Percentiles rank a stretch among this genome's conserved stretches.
phyloP scores from a whole-genome alignment of 2,888 invertebrate species.

The Copidosoma aretas region DNA sequence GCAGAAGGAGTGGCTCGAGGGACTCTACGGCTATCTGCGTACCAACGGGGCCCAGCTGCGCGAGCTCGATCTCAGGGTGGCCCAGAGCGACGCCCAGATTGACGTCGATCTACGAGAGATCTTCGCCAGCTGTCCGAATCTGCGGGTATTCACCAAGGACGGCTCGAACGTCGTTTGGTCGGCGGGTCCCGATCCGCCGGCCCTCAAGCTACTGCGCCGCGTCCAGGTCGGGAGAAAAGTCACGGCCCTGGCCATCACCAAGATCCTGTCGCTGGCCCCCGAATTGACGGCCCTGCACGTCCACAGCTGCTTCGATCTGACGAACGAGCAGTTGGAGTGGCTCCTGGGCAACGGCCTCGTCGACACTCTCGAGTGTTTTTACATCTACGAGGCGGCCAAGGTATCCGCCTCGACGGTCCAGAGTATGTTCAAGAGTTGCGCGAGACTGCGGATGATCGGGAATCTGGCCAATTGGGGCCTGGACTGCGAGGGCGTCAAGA shows the following conservation, averaged over 20 bases:
- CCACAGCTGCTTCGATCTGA: constrained; percentile 60
- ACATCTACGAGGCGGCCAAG: constrained; percentile 60
- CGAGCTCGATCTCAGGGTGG: constrained; percentile 57
- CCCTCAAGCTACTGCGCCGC: constrained; percentile 50
- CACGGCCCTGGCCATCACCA: constrained; percentile 54
- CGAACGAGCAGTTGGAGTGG: constrained; percentile 56
- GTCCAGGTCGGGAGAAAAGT: constrained; percentile 59
- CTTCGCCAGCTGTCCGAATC: constrained; percentile 55
- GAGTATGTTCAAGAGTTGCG: constrained; percentile 56
- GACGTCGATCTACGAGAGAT: constrained; percentile 57
- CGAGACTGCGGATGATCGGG: constrained; percentile 57
- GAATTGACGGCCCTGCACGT: constrained; percentile 57
- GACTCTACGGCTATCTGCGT: constrained; percentile 58
- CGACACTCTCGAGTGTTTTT: constrained; percentile 59
- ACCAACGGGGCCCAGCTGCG: constrained; percentile 55
- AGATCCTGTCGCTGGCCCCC: constrained; percentile 58
- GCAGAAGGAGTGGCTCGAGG: constrained; percentile 56
- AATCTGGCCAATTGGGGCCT: constrained; percentile 62
- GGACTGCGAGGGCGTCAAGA: constrained; percentile 57
- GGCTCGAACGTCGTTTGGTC: constrained; percentile 58
- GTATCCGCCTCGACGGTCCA: constrained; percentile 56
- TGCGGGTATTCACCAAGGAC: constrained; percentile 56
- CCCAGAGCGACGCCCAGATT: constrained; percentile 51
- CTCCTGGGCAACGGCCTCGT: constrained; percentile 45
- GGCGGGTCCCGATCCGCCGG: constrained; percentile 46